A percentile compares a stretch with the other conserved stretches of the same genome.
These are phyloP conservation scores for Laspeyria flexula DNA, from an alignment of 2,888 invertebrate species.

Conservation along the genomic window DNA sequence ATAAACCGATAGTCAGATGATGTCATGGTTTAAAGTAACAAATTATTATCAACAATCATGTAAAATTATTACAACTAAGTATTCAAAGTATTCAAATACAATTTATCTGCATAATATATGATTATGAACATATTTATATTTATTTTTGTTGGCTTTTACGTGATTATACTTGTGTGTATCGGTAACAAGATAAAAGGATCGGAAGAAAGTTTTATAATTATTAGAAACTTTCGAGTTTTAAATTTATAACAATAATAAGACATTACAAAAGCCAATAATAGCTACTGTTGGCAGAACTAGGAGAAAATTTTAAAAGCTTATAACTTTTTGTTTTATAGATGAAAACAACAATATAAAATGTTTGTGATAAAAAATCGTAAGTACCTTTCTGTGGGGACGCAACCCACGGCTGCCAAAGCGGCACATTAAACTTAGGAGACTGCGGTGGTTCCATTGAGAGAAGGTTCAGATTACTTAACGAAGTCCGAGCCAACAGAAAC, in stretches of 20 bases:
- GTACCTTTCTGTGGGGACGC: slow-evolving; percentile 76
- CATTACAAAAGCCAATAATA: no score
- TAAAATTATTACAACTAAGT: neutral
- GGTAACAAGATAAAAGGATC: no score
- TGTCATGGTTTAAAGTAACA: slow-evolving; percentile 24
- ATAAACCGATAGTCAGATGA: slow-evolving; percentile 16
- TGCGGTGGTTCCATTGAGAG: slow-evolving; percentile 81
- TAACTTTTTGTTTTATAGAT: no score
- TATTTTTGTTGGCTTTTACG: no score
- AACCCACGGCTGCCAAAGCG: slow-evolving; percentile 83
- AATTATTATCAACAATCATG: neutral
- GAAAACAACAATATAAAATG: no score
- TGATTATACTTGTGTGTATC: no score
- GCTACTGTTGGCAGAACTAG: neutral
- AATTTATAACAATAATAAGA: no score
- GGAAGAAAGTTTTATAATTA: no score
- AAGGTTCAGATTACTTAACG: slow-evolving; percentile 65
- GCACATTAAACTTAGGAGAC: slow-evolving; percentile 81
- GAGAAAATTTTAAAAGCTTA: neutral
- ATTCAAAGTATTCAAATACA: neutral
- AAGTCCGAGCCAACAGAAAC: slow-evolving; percentile 74
- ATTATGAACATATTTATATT: no score
- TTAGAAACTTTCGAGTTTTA: no score
- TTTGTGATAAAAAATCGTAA: slow-evolving; percentile 6
- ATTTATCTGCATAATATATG: no score